Conservation (phyloP, 2,888 invertebrate species). For the Amblyjoppa fuscipennis region DNA sequence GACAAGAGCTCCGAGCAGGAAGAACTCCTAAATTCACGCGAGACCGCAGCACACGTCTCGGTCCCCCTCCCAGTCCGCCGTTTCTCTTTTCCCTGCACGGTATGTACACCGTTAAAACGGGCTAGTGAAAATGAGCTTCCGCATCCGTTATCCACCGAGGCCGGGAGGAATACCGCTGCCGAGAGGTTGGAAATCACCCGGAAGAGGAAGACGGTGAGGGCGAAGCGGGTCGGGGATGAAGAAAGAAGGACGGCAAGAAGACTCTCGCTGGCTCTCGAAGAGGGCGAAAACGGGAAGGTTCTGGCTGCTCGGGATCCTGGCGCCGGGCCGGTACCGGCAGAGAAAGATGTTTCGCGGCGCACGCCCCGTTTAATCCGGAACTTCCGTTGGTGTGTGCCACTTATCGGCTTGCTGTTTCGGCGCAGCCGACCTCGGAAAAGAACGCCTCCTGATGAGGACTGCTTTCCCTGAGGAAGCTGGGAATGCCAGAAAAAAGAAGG, state of each 20-base stretch:
- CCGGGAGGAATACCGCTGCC: conserved; percentile 11
- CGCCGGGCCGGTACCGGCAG: background rate
- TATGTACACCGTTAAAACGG: conserved; percentile 32
- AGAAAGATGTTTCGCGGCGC: conserved; percentile 57
- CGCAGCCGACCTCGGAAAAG: background rate
- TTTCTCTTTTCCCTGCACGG: conserved; percentile 24
- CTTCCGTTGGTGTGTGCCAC: conserved; percentile 55
- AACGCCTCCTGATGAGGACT: conserved; percentile 1
- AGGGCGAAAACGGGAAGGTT: conserved; percentile 61
- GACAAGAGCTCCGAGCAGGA: conserved; percentile 31
- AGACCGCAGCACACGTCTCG: conserved; percentile 51
- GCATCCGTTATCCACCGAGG: conserved; percentile 22
- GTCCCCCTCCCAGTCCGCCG: conserved; percentile 5
- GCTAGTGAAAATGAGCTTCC: conserved; percentile 57
- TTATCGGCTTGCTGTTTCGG: conserved; percentile 48
- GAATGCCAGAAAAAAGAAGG: background rate
- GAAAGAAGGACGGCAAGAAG: conserved; percentile 36
- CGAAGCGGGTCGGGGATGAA: background rate
- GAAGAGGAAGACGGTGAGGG: conserved; percentile 1
- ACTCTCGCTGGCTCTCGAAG: conserved; percentile 39
- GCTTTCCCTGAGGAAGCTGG: conserved; percentile 26
- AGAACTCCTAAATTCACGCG: conserved; percentile 60
- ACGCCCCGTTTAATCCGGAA: conserved; percentile 65
- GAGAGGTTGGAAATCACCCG: conserved; percentile 29
- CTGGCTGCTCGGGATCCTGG: conserved; percentile 31